Evolutionary conservation across 2,888 invertebrate genomes (phyloP), one percentile per base, ranked within the genome.

Genomic region (Melanostoma mellinum): DNA sequence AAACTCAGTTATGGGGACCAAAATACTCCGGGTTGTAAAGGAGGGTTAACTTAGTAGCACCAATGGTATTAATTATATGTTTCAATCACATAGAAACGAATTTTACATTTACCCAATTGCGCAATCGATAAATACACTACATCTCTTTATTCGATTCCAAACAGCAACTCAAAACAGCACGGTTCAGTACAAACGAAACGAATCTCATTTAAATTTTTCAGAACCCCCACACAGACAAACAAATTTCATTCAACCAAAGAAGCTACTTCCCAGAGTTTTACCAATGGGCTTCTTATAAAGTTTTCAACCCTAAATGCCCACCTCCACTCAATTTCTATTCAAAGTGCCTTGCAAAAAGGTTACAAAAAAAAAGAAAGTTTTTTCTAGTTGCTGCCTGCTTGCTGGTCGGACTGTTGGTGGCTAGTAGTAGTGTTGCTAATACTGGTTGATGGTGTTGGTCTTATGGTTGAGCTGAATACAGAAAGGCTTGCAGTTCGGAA

Each of bases 321-420:
- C 10, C 38, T 40, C 36, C 8, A 52, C 6, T 40, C n/a, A 33
- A 42, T 50, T 20, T 38, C 36, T 50, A 36, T 63, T 35, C 44
- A 53, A 53, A 52, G 52, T 42, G 53, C 40, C 48, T 48, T 50
- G 10, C 30, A 63, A 77, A 77, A 77, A 42, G 8, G 42, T n/a
- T 63, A 63, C 63, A 48, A 63, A 71, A 65, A 63, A 63, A 44
- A 58, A 75, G 60, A 32, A 55, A 65, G 63, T 68, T 76, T 61
- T 10, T 10, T 35, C 44, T 55, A 61, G 69, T 48, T 77, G 46
- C 63, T 65, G 48, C 69, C 55, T 40, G 40, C 40, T 56, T 4
- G 52, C 74, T 42, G 42, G 55, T 68, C 53, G 75, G 40, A 50
- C 63, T 4, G 52, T 67, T 42, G 42, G 55, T 68, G 68, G 75